A percentile compares a stretch with the other conserved stretches of the same genome.
These are phyloP conservation scores for Peromyscus melanophrys DNA, from an alignment of 2,797 vertebrate genomes.

Conservation along the genomic window DNA sequence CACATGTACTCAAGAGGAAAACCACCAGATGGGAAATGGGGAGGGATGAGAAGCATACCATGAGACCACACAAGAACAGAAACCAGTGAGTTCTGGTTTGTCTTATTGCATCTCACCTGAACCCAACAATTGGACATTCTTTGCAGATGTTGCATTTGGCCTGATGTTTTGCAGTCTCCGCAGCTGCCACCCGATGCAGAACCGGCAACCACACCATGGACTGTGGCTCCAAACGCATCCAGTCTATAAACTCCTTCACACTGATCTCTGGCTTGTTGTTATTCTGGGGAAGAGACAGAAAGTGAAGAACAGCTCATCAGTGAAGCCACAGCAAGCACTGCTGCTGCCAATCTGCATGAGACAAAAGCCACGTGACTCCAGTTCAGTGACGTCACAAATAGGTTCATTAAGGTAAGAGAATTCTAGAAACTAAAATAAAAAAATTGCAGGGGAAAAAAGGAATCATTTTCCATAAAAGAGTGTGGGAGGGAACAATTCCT, in stretches of 20 bases:
- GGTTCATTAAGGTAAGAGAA: conserved; percentile 32
- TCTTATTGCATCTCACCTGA: conserved; percentile 91
- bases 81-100: neutral
- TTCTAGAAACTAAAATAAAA: conserved; percentile 37
- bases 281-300: conserved; percentile 90
- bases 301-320: neutral
- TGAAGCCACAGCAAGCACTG: neutral
- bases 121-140: conserved; percentile 98
- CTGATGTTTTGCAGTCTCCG: conserved; percentile 98
- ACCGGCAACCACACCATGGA: conserved; percentile 99
- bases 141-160: conserved; percentile 99
- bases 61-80: neutral
- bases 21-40: neutral
- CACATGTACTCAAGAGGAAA: neutral
- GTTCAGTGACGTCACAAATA: neutral
- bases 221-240: conserved; percentile 98
- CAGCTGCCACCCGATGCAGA: conserved; percentile 96
- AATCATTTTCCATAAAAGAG: conserved; percentile 32
- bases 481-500: neutral
- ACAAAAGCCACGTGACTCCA: neutral
- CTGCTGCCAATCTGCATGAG: neutral
- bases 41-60: neutral
- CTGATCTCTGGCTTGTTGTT: conserved; percentile 97
- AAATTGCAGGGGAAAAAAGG: neutral
- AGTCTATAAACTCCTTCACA: conserved; percentile 96